Evolutionary conservation across 2,888 invertebrate genomes (phyloP).

Genomic region (Drymonia ruficornis): DNA sequence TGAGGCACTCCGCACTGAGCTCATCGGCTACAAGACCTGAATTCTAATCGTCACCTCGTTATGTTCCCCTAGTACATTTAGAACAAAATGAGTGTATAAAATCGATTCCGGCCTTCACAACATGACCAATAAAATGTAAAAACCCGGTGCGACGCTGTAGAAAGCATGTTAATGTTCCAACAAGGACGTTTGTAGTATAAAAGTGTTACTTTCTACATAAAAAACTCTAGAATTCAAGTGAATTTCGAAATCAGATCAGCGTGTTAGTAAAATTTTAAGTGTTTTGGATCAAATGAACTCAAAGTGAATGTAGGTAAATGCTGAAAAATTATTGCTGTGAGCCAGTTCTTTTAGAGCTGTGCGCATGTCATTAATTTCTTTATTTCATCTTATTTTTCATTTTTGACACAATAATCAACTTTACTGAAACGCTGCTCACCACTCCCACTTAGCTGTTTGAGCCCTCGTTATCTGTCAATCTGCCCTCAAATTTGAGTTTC

Average conservation of each 20-base stretch:
- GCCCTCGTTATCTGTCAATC: no score
- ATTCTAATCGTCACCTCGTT: conserved; percentile 32
- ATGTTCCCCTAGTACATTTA: conserved; percentile 19
- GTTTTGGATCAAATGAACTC: conserved; percentile 6
- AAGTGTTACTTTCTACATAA: conserved; percentile 24
- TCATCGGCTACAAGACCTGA: conserved; percentile 29
- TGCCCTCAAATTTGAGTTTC: no score
- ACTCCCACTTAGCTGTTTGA: no score
- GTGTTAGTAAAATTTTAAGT: conserved; percentile 27
- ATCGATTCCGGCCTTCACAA: conserved; percentile 21
- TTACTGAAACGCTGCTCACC: no score
- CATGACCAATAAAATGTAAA: conserved; percentile 26
- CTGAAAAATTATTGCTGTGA: no score
- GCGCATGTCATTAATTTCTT: no score
- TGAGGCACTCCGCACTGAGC: conserved; percentile 29
- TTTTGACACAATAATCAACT: no score
- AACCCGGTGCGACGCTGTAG: conserved; percentile 22
- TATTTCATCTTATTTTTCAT: no score
- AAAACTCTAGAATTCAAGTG: conserved; percentile 27
- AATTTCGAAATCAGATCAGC: conserved; percentile 23
- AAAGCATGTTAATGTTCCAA: conserved; percentile 37
- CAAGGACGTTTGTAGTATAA: conserved; percentile 21
- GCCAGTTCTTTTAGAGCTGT: no score
- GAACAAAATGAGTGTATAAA: conserved; percentile 21
- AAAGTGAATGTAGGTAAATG: background rate